Conservation (phyloP, 2,113 vertebrate genomes). For the Ictalurus punctatus region DNA sequence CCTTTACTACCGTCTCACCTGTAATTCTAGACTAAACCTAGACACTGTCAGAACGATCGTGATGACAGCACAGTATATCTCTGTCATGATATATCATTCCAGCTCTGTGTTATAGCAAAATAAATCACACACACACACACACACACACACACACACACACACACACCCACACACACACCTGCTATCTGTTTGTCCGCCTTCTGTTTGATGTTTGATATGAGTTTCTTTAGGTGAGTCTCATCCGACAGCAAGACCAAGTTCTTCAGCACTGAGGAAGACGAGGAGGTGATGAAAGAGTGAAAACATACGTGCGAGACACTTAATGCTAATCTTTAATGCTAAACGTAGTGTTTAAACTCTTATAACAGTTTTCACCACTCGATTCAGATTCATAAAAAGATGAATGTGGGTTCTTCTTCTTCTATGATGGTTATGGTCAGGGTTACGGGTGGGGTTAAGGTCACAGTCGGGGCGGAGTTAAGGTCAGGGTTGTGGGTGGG, state of each 20-base stretch:
- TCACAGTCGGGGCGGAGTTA: background rate
- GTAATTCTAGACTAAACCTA: no score
- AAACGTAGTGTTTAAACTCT: no score
- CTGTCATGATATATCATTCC: no score
- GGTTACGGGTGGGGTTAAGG: background rate
- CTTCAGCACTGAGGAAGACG: slow-evolving; percentile 12
- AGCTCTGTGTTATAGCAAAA: no score
- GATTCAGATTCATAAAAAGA: no score
- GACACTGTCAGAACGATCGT: no score
- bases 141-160: background rate
- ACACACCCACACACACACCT: slow-evolving; percentile 13
- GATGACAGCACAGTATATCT: no score
- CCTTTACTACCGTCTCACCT: no score
- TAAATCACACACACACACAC: background rate
- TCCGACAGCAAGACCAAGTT: slow-evolving; percentile 17
- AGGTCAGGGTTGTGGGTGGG: background rate
- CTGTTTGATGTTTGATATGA: background rate
- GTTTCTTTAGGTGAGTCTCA: background rate
- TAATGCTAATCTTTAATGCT: background rate
- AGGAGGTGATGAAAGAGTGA: background rate
- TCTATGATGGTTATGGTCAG: no score
- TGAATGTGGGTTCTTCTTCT: no score
- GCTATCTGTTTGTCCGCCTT: background rate
- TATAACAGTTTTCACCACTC: no score
- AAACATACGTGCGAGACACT: background rate